Percentiles rank a stretch among this genome's conserved stretches.
phyloP scores from a whole-genome alignment of 2,888 invertebrate genomes.

The Dynastes tityus region DNA sequence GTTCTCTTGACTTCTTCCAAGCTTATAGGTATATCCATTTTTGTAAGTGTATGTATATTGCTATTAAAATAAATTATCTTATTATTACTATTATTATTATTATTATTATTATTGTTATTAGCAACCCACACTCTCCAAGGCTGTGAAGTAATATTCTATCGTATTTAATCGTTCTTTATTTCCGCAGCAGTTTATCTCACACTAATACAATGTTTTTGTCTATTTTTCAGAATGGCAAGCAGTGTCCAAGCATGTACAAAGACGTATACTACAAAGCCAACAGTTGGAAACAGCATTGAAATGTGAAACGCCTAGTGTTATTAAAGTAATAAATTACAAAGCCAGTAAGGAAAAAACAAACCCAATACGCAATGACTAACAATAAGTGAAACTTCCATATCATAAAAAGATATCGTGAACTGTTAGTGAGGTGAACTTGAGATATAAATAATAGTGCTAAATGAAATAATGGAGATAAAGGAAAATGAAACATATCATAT shows the following conservation, averaged over 20 bases:
- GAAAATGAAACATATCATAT: conserved; percentile 67
- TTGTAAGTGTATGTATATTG: too few species aligned
- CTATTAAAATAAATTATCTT: too few species aligned
- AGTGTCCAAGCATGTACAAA: conserved; percentile 93
- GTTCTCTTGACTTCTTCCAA: too few species aligned
- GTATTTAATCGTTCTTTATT: too few species aligned
- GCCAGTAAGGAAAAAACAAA: neutral
- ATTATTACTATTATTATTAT: too few species aligned
- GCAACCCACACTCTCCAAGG: too few species aligned
- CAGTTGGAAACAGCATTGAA: conserved; percentile 89
- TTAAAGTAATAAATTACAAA: conserved; percentile 27
- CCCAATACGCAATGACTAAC: conserved; percentile 22
- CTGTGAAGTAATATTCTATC: too few species aligned
- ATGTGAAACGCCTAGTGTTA: conserved; percentile 41
- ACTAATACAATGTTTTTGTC: neutral
- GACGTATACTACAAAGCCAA: conserved; percentile 95
- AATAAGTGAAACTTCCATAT: conserved; percentile 44
- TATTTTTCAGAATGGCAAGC: conserved; percentile 81
- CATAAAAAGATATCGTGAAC: conserved; percentile 48
- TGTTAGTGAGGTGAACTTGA: conserved; percentile 56
- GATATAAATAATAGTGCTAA: conserved; percentile 58
- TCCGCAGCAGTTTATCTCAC: neutral
- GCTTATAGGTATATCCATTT: too few species aligned
- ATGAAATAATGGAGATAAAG: conserved; percentile 55
- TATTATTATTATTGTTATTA: too few species aligned